phyloP scores from a whole-genome alignment of 2,888 invertebrate species.

The Brachylomia viminalis region DNA sequence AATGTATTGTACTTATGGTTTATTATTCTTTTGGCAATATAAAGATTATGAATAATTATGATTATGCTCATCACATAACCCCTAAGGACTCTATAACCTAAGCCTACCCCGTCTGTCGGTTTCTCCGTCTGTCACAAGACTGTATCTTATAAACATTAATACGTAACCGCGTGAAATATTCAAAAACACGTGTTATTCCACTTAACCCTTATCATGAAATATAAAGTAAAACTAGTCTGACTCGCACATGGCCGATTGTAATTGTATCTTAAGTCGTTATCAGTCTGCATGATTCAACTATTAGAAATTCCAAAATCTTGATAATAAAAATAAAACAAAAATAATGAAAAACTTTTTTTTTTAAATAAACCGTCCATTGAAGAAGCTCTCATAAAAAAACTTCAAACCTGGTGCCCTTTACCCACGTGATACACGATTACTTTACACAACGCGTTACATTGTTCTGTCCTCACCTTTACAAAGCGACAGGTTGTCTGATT shows the following conservation, averaged over 20 bases:
- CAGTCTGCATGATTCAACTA: not conserved
- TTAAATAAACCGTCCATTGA: not conserved
- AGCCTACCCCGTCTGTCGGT: not conserved
- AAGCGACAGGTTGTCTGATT: conserved; percentile 68
- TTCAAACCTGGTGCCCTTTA: conserved; percentile 50
- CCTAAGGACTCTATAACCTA: too few relatives aligned
- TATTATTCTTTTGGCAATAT: too few relatives aligned
- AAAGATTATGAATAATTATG: too few relatives aligned
- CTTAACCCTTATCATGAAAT: too few relatives aligned
- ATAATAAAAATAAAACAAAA: not conserved
- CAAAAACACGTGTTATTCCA: not conserved
- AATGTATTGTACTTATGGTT: too few relatives aligned
- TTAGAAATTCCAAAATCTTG: not conserved
- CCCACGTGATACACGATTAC: conserved; percentile 33
- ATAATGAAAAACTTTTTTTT: not conserved
- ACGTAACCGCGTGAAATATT: not conserved
- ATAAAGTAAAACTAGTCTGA: not conserved
- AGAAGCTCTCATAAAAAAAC: conserved; percentile 8
- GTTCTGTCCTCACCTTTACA: conserved; percentile 68
- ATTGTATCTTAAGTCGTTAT: not conserved
- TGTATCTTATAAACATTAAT: not conserved
- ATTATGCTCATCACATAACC: too few relatives aligned
- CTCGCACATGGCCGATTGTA: not conserved
- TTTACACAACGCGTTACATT: conserved; percentile 56
- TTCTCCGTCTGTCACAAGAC: not conserved